Base-by-base conservation (phyloP, 1,140 invertebrate species). In the Lucilia sericata region DNA sequence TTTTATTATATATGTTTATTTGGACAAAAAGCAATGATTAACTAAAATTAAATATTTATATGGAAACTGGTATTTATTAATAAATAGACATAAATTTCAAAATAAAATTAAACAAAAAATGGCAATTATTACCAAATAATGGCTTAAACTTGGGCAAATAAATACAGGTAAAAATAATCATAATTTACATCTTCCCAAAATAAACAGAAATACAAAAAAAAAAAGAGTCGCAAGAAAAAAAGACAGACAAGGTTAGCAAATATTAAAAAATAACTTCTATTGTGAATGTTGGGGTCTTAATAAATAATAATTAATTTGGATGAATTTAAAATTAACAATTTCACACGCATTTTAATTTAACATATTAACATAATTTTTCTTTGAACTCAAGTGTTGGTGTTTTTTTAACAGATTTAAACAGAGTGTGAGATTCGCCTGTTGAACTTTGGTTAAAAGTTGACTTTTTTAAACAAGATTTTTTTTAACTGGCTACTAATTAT, bases 311-410 rank as follows among this genome's bases (percentile, higher is more conserved):
- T 60, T 60, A 60, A 14, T 5, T 60, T 60, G 55, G n/a, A 60
- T 60, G 55, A 17, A 5, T 60, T 60, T 60, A n/a, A 60, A 60
- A 60, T 60, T 60, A 60, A 60, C n/a, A 60, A 60, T 60, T 60
- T 60, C 55, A 60, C 55, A 60, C 55, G 55, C n/a, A 5, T 60
- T 60, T 60, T 60, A 60, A 60, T 17, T 17, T 60, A 60, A 7
- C 14, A 60, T 60, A 60, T 60, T 60, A 60, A n/a, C 55, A 60
- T 60, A 60, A 60, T 17, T 17, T 60, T 14, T 60, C n/a, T 60
- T n/a, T n/a, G 55, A n/a, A n/a, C n/a, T 60, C 0, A 60, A 14
- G 14, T 14, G 14, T 60, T n/a, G 4, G 14, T 60, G 55, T 60
- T 60, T 60, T 60, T 60, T 42, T 42, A 10, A 8, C 42, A 42